phyloP scores from a whole-genome alignment of 2,888 invertebrate genomes.

The Hedya salicella region DNA sequence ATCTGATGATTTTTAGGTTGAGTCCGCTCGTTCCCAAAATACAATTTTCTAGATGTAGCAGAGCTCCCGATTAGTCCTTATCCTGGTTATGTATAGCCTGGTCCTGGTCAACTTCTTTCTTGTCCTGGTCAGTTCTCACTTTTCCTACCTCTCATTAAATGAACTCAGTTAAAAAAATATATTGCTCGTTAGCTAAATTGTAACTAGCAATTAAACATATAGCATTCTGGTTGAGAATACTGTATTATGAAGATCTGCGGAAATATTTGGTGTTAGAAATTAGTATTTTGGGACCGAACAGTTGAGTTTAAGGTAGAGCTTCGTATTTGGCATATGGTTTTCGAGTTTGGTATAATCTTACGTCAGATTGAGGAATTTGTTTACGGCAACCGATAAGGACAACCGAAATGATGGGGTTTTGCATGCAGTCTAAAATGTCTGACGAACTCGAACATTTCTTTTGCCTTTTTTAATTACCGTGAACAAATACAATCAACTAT shows the following conservation, averaged over 20 bases:
- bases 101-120: too few relatives aligned
- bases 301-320: neutral
- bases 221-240: neutral
- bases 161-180: too few relatives aligned
- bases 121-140: too few relatives aligned
- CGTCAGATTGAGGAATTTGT: slow-evolving; percentile 1
- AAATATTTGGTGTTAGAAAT: too few relatives aligned
- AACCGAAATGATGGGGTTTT: neutral
- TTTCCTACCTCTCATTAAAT: too few relatives aligned
- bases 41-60: neutral
- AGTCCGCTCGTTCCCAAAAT: neutral
- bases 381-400: neutral
- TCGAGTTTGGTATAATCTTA: too few relatives aligned
- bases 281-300: slow-evolving; percentile 1
- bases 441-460: neutral
- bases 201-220: too few relatives aligned
- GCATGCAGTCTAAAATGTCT: neutral
- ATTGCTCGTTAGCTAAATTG: too few relatives aligned
- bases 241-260: neutral
- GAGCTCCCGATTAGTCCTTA: too few relatives aligned
- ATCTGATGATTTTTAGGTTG: neutral
- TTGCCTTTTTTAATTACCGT: neutral
- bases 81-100: too few relatives aligned
- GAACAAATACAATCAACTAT: neutral
- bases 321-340: neutral